Percentiles rank a stretch among this genome's conserved stretches.
These are phyloP conservation scores for Cottus gobio DNA, from an alignment of 2,113 vertebrate species.

Conservation along the genomic window DNA sequence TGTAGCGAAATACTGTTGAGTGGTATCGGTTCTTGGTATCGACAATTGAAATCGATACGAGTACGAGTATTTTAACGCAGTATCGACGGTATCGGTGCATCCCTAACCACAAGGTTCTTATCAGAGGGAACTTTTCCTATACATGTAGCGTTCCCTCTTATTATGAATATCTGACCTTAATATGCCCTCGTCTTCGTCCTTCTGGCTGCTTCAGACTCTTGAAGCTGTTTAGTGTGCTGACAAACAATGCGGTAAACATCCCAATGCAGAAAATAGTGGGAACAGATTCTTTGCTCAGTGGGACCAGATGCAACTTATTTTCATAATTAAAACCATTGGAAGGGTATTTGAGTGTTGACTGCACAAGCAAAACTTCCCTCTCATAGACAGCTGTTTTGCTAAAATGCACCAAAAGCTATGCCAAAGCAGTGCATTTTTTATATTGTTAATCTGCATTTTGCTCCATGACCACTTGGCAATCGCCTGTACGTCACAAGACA, in stretches of 20 bases:
- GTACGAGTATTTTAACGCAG: no score
- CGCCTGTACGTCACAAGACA: not conserved
- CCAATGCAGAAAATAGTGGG: slow-evolving; percentile 39
- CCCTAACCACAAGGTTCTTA: not conserved
- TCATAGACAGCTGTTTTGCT: slow-evolving; percentile 12
- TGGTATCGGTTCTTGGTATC: no score
- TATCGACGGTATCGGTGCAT: no score
- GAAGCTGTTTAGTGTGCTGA: slow-evolving; percentile 32
- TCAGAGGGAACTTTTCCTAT: not conserved
- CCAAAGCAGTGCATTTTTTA: slow-evolving; percentile 11
- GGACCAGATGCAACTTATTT: slow-evolving; percentile 57
- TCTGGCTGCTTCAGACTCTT: not conserved
- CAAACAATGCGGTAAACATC: slow-evolving; percentile 54
- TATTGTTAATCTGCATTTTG: slow-evolving; percentile 23
- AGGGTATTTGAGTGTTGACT: slow-evolving; percentile 14
- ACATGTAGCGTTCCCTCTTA: slow-evolving; percentile 2
- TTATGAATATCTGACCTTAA: not conserved
- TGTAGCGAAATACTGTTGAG: no score
- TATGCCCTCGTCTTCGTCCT: slow-evolving; percentile 16
- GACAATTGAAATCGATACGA: no score
- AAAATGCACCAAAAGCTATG: not conserved
- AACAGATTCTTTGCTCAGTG: slow-evolving; percentile 34
- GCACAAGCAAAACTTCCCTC: slow-evolving; percentile 2
- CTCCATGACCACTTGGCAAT: slow-evolving; percentile 14
- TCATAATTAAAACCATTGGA: slow-evolving; percentile 63